phyloP scores from a whole-genome alignment of 2,113 vertebrate genomes.

The Podilymbus podiceps region DNA sequence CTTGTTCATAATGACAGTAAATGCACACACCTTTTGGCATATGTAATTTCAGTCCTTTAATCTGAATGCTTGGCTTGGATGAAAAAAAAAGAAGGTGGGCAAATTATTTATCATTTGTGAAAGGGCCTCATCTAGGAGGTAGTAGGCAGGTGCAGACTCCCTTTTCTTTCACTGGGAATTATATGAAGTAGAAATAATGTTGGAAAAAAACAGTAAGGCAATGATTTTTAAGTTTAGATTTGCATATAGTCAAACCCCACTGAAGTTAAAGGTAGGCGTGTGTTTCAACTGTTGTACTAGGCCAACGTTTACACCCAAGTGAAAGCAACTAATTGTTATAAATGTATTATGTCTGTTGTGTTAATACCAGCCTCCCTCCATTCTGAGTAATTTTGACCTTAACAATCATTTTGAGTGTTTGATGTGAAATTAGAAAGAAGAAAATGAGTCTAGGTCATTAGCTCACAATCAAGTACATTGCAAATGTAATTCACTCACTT shows the following conservation, averaged over 20 bases:
- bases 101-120: not conserved
- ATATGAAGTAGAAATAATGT: not conserved
- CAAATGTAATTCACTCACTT: not conserved
- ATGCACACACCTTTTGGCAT: not conserved
- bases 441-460: not conserved
- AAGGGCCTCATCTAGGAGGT: not conserved
- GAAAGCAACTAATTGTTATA: not conserved
- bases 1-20: not conserved
- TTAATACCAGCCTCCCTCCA: not conserved
- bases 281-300: not conserved
- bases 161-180: not conserved
- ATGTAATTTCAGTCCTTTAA: not conserved
- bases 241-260: not conserved
- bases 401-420: not conserved
- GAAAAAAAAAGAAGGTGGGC: not conserved
- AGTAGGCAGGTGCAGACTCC: not conserved
- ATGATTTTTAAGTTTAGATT: not conserved
- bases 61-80: not conserved
- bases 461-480: not conserved
- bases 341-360: rapidly evolving
- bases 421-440: not conserved
- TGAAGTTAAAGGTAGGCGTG: not conserved
- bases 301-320: not conserved
- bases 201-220: rapidly evolving
- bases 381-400: not conserved